phyloP scores from a whole-genome alignment of 2,888 invertebrate species.

The Alloscopus bannaensis region DNA sequence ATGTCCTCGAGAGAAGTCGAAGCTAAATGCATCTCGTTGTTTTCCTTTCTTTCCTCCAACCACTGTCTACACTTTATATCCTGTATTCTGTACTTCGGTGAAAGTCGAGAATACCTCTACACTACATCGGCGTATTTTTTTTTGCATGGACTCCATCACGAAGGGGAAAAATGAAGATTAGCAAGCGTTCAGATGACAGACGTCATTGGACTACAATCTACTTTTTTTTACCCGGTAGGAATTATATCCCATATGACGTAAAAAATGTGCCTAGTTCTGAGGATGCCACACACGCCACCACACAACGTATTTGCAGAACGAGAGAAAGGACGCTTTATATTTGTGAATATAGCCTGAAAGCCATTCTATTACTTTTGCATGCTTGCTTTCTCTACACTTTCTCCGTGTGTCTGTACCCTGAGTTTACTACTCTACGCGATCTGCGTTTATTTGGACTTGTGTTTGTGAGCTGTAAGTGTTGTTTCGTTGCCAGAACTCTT shows the following conservation, averaged over 20 bases:
- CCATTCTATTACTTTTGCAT: neutral
- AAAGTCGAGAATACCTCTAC: constrained; percentile 20
- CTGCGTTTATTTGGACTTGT: constrained; percentile 2
- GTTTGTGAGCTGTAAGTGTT: constrained; percentile 4
- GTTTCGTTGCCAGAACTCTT: constrained; percentile 32
- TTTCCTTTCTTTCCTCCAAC: too few species aligned
- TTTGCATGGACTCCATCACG: constrained; percentile 3
- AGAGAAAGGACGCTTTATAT: constrained; percentile 3
- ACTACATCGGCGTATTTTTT: neutral
- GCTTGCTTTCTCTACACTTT: constrained; percentile 11
- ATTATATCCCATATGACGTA: too few species aligned
- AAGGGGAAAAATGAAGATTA: constrained; percentile 5
- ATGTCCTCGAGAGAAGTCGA: too few species aligned
- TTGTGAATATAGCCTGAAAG: constrained; percentile 12
- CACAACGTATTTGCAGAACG: too few species aligned
- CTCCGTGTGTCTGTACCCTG: constrained; percentile 12
- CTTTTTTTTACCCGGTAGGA: too few species aligned
- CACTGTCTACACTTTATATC: too few species aligned
- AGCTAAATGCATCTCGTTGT: too few species aligned
- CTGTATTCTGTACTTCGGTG: too few species aligned
- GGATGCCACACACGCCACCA: too few species aligned
- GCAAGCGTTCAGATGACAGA: constrained; percentile 16
- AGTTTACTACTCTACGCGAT: neutral
- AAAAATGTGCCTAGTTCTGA: too few species aligned
- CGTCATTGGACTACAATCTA: constrained; percentile 9